Conservation (phyloP, 2,888 invertebrate genomes). For the Cephalotes varians region DNA sequence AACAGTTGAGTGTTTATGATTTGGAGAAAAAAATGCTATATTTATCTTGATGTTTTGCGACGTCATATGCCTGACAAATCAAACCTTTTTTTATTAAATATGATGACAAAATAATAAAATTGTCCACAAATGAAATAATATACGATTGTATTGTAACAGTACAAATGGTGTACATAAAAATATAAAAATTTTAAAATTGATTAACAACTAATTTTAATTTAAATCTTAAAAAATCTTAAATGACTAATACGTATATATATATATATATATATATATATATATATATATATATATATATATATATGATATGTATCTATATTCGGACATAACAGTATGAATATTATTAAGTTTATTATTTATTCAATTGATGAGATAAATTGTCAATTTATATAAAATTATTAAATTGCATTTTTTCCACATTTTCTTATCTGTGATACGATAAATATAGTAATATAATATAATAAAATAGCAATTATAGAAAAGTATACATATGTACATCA, state of each 20-base stretch:
- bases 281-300: not conserved
- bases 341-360: slow-evolving; percentile 2
- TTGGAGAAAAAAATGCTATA: not conserved
- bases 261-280: not conserved
- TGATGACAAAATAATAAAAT: not conserved
- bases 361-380: not conserved
- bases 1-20: not conserved
- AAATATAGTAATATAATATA: too few relatives aligned
- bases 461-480: not conserved
- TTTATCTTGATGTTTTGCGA: slow-evolving; percentile 4
- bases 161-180: not conserved
- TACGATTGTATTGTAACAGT: not conserved
- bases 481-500: slow-evolving; percentile 7
- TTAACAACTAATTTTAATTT: not conserved
- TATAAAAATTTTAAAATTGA: slow-evolving; percentile 16
- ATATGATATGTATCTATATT: not conserved
- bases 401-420: not conserved
- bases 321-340: not conserved
- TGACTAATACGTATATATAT: not conserved
- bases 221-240: slow-evolving; percentile 1
- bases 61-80: not conserved
- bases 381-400: slow-evolving; percentile 18
- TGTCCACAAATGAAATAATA: not conserved
- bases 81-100: not conserved
- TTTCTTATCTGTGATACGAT: too few relatives aligned